Percentiles rank a stretch among this genome's conserved stretches.
Conservation (phyloP, 2,113 vertebrate genomes). For the Sardina pilchardus region DNA sequence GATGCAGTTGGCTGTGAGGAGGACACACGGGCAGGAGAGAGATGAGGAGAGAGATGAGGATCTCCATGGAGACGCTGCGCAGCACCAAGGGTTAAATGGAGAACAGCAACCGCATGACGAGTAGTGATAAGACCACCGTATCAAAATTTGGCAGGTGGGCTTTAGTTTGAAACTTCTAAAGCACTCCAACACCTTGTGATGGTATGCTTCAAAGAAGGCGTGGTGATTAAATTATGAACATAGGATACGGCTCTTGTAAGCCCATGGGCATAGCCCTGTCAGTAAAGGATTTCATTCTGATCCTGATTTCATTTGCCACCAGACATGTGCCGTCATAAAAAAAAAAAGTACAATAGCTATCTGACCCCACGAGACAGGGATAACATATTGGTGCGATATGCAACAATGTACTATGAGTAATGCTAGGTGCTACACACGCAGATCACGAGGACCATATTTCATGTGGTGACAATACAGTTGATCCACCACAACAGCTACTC, state of each 20-base stretch:
- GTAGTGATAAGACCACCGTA: no score
- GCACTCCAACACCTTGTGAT: neutral
- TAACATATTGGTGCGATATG: neutral
- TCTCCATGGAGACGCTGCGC: neutral
- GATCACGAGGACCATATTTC: neutral
- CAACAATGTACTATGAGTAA: neutral
- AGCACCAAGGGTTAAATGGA: neutral
- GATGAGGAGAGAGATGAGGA: neutral
- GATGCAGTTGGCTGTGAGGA: constrained; percentile 86
- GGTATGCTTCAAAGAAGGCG: neutral
- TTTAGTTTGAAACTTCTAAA: neutral
- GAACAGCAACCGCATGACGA: neutral
- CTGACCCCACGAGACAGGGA: neutral
- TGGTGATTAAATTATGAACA: neutral
- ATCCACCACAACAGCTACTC: neutral
- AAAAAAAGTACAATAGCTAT: neutral
- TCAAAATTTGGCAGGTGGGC: neutral
- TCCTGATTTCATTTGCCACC: neutral
- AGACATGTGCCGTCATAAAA: neutral
- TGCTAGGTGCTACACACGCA: neutral
- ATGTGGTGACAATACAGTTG: neutral
- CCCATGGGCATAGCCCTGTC: neutral
- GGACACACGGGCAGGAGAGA: constrained; percentile 4
- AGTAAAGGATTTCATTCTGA: neutral
- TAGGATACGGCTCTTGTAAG: neutral